Base-by-base conservation (phyloP, 2,113 vertebrate species). In the Herpetotheres cachinnans region DNA sequence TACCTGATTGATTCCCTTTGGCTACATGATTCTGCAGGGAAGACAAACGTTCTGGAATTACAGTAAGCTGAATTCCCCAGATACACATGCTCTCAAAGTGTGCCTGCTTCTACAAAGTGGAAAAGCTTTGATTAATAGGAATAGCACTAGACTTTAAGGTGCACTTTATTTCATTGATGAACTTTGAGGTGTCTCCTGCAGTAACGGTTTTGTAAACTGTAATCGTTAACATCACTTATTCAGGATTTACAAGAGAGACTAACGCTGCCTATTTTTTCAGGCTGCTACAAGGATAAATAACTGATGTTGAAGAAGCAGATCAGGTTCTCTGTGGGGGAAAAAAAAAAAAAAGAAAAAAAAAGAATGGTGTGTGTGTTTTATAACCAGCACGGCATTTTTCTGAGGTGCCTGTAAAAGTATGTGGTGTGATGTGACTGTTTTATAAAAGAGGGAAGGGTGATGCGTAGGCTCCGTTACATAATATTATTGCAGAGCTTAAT, bases 121-220 rank as follows among this genome's bases (percentile, higher is more conserved):
- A 76, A 93, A 91, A 85, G 29, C 83, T 95, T 87, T 95, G 97
- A 95, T 96, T 54, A 69, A 93, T 92, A 89, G 73, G 34, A 94
- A 32, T 58, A 92, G 70, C 70, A 72, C 66, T 87, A 79, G 70
- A 72, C 61, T 94, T 93, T 73, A 89, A 87, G 83, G 66, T 0
- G 0, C 58, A 91, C 86, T 95, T 95, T 91, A 87, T 96, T 96
- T 97, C 86, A 61, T 62, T 95, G 96, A 89, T 93, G 91, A 97
- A 87, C 95, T 97, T 97, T 61, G 62, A 87, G 70, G 58, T 94
- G 91, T 96, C 94, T 97, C 83, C 73, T 61, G 78, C 66, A 72
- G 73, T 72, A 96, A 76, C 27, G 4, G 69, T 91, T 97, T 93
- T 89, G 86, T 91, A 94, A 95, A 94, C 78, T 87, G 74, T 89